A percentile compares a stretch with the other conserved stretches of the same genome.
Conservation (phyloP, 1,140 invertebrate genomes). For the Ctenoplectra terminalis region DNA sequence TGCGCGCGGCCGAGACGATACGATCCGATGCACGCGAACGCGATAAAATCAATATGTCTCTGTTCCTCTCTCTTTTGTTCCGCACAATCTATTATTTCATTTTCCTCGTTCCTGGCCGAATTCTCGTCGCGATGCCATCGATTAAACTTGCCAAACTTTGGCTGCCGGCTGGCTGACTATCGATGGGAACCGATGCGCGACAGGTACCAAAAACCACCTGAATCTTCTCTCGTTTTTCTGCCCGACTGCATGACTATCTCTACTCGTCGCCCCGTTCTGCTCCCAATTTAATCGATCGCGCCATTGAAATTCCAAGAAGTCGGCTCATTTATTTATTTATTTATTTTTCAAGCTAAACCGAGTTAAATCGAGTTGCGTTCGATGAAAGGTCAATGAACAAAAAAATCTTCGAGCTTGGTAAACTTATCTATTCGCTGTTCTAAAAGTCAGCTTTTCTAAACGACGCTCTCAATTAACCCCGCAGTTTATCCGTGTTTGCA, state of each 20-base stretch:
- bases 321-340: constrained; percentile 16
- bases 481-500: not conserved
- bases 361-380: too few relatives aligned
- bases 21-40: constrained; percentile 41
- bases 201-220: constrained; percentile 35
- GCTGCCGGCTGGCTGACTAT: not conserved
- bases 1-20: constrained; percentile 24
- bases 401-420: not conserved
- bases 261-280: not conserved
- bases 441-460: too few relatives aligned
- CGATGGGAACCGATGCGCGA: constrained; percentile 15
- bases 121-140: constrained; percentile 30
- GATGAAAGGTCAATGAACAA: not conserved
- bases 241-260: too few relatives aligned
- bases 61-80: constrained; percentile 19
- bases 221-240: constrained; percentile 4
- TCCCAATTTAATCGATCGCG: not conserved
- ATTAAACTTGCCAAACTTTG: constrained; percentile 37
- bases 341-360: too few relatives aligned
- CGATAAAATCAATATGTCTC: constrained; percentile 51
- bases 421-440: too few relatives aligned
- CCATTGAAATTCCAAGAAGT: not conserved
- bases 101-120: constrained; percentile 11
- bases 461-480: not conserved
- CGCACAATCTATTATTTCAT: not conserved